phyloP scores from a whole-genome alignment of 2,797 vertebrate species.

The Rhinella marina region DNA sequence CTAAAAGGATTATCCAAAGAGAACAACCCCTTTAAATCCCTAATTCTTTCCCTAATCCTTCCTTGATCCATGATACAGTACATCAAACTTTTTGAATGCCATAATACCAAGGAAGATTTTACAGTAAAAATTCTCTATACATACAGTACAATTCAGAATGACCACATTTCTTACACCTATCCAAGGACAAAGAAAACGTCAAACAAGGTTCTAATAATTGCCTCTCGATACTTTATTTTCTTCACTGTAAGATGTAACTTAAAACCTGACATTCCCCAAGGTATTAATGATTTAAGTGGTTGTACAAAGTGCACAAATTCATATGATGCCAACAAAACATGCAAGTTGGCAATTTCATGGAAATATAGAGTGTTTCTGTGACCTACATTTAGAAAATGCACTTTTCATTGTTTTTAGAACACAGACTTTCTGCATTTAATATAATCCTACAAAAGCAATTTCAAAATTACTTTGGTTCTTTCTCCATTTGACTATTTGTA shows the following conservation, averaged over 20 bases:
- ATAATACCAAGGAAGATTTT: not conserved
- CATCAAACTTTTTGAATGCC: not conserved
- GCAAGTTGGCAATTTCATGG: conserved; percentile 48
- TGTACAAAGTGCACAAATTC: conserved; percentile 51
- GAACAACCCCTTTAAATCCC: not conserved
- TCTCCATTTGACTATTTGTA: conserved; percentile 56
- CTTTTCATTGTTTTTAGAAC: conserved; percentile 58
- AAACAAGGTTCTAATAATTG: conserved; percentile 31
- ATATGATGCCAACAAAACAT: conserved; percentile 46
- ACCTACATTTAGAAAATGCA: conserved; percentile 60
- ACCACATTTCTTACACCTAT: conserved; percentile 1
- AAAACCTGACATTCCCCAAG: conserved; percentile 46
- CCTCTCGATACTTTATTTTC: conserved; percentile 21
- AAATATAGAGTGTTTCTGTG: conserved; percentile 46
- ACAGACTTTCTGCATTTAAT: conserved; percentile 52
- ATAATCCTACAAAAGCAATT: conserved; percentile 62
- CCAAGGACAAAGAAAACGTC: not conserved
- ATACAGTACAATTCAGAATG: not conserved
- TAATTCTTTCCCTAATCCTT: not conserved
- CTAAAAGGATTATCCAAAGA: not conserved
- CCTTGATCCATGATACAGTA: not conserved
- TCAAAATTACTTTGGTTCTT: conserved; percentile 56
- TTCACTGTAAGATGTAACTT: conserved; percentile 37
- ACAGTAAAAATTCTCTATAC: not conserved
- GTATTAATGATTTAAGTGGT: conserved; percentile 52